A percentile compares a stretch with the other conserved stretches of the same genome.
Conservation (phyloP, 2,888 invertebrate species). For the Tubulanus polymorphus region DNA sequence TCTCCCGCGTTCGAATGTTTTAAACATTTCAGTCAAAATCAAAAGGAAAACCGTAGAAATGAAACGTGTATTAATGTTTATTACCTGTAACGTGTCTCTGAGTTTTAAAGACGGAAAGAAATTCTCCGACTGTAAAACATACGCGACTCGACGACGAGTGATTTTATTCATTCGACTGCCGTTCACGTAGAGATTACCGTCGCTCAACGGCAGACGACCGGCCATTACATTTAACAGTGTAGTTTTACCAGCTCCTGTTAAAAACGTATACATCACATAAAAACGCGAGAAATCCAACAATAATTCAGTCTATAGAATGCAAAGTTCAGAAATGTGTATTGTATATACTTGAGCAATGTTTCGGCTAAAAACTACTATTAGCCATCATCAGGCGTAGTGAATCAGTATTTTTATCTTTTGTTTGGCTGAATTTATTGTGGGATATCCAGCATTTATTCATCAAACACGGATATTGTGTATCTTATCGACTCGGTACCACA, state of each 20-base stretch:
- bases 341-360: too few relatives aligned
- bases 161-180: conserved; percentile 65
- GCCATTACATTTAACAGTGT: conserved; percentile 72
- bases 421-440: too few relatives aligned
- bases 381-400: too few relatives aligned
- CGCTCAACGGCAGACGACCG: conserved; percentile 62
- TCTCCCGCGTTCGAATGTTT: neutral
- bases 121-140: conserved; percentile 77
- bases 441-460: too few relatives aligned
- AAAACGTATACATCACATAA: neutral
- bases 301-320: too few relatives aligned
- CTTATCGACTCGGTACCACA: too few relatives aligned
- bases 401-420: too few relatives aligned
- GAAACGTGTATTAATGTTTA: too few relatives aligned
- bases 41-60: conserved; percentile 7
- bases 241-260: conserved; percentile 68
- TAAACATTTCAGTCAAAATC: neutral
- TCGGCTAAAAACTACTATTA: too few relatives aligned
- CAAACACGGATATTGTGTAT: too few relatives aligned
- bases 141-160: conserved; percentile 72
- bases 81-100: conserved; percentile 69
- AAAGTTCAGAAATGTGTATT: too few relatives aligned
- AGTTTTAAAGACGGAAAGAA: conserved; percentile 76
- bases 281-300: neutral
- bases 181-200: conserved; percentile 66